Evolutionary conservation across 2,888 invertebrate genomes (phyloP).

Genomic region (Bellardia bayeri): DNA sequence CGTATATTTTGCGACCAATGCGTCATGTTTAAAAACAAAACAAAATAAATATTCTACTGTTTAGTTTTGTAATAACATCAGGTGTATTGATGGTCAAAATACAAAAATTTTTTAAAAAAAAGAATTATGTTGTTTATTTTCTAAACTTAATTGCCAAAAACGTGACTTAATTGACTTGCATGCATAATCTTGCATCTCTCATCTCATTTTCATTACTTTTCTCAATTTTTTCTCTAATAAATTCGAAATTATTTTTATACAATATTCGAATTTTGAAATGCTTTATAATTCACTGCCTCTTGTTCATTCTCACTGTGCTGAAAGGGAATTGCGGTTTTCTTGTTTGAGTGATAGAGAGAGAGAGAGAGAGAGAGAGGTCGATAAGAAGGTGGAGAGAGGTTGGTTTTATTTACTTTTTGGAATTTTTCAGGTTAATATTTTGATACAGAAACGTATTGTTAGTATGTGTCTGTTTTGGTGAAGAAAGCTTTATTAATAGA

Average conservation of each 20-base stretch:
- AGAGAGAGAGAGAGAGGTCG: not conserved
- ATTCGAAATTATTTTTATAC: not conserved
- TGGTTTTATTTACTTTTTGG: not conserved
- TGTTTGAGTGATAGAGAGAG: not conserved
- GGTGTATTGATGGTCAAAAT: constrained; percentile 35
- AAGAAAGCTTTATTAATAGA: constrained; percentile 21
- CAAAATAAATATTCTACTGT: not conserved
- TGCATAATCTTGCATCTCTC: constrained; percentile 27
- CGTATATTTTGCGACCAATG: constrained; percentile 6
- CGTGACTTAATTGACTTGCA: constrained; percentile 70
- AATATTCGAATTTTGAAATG: not conserved
- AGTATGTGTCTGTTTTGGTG: not conserved
- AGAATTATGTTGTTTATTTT: constrained; percentile 31
- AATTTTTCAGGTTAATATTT: constrained; percentile 24
- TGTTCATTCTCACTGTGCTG: not conserved
- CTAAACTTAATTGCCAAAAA: constrained; percentile 62
- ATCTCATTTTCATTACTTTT: constrained; percentile 1
- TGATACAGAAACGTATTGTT: not conserved
- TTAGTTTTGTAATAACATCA: constrained; percentile 59
- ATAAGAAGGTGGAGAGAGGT: not conserved
- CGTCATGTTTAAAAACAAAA: constrained; percentile 12
- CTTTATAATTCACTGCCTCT: not conserved
- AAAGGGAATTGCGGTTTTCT: not conserved
- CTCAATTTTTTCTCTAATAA: not conserved
- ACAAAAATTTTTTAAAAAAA: constrained; percentile 35